Evolutionary conservation across 2,797 vertebrate species (phyloP), one percentile per base, ranked within the genome.

Genomic region (Taenioides sp.): DNA sequence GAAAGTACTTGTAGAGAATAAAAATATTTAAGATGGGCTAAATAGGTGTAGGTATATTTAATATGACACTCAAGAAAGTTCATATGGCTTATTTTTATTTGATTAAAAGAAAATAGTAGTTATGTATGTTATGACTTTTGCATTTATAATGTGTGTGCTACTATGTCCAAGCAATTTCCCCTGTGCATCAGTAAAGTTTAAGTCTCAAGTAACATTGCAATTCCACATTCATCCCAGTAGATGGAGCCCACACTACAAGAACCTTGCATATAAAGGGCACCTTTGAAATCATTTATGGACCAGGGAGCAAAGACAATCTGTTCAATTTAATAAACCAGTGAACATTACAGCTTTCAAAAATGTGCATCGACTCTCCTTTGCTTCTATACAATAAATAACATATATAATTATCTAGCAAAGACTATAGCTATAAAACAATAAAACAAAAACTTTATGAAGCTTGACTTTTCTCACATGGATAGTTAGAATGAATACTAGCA

Each of bases 311-410:
- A 76, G 50, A 76, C 75, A 83, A 77, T 86, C 81, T 84, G 80
- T 75, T 87, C 60, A 37, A 71, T 68, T 79, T 80, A 87, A 85
- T 84, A 74, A 87, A 72, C 76, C 79, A 80, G 83, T 57, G 22
- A 74, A 82, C 79, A 80, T 70, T 74, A 75, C 79, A 7, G 67
- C 52, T 68, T 64, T 75, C 58, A 67, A 71, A 71, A 59, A 49
- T 65, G 70, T 65, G 37, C 67, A 52, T 37, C 68, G 78, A 58
- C 62, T 69, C 75, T 67, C 80, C 70, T 74, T 59, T 78, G 72
- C 72, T 58, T 74, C 60, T 76, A 74, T 76, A 68, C 71, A 63
- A 80, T 83, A 78, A 74, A 87, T 75, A 72, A 77, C 59, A 76
- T 82, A 23, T 76, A 62, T 79, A 82, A 86, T 78, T 62, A 79